A percentile compares a stretch with the other conserved stretches of the same genome.
phyloP scores from a whole-genome alignment of 2,113 vertebrate genomes.

The Cryptotis parvus region DNA sequence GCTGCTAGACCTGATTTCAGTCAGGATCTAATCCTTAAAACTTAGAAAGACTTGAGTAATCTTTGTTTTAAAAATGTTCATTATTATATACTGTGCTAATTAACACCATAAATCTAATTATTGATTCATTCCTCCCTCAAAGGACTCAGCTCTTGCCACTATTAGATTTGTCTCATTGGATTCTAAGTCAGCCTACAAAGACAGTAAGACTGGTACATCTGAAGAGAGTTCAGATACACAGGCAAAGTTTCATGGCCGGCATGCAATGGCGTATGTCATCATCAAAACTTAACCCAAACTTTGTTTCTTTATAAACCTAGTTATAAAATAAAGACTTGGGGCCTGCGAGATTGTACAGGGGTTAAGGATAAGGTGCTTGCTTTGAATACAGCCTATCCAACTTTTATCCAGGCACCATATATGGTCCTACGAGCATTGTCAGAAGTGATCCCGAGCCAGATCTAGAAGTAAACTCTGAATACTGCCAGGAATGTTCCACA shows the following conservation, averaged over 20 bases:
- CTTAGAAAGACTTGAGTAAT: constrained; percentile 3
- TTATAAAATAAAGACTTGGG: not conserved
- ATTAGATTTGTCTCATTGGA: not conserved
- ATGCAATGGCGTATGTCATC: not conserved
- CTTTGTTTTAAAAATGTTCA: not conserved
- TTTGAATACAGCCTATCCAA: too few relatives aligned
- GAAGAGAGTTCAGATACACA: not conserved
- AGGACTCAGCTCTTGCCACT: not conserved
- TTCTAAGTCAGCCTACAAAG: not conserved
- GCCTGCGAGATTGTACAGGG: too few relatives aligned
- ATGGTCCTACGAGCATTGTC: too few relatives aligned
- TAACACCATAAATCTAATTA: constrained; percentile 3
- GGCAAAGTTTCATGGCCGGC: not conserved
- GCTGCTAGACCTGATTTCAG: not conserved
- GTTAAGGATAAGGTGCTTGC: too few relatives aligned
- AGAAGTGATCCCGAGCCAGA: too few relatives aligned
- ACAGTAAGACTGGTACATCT: not conserved
- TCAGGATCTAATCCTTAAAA: not conserved
- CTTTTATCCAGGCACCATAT: too few relatives aligned
- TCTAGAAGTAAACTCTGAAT: too few relatives aligned
- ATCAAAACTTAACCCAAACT: not conserved
- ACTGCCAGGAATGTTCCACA: not conserved
- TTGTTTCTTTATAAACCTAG: not conserved
- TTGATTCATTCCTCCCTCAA: not conserved
- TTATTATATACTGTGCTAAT: not conserved